Evolutionary conservation across 2,797 vertebrate species (phyloP), one percentile per base, ranked within the genome.

Genomic region (Anguilla anguilla): DNA sequence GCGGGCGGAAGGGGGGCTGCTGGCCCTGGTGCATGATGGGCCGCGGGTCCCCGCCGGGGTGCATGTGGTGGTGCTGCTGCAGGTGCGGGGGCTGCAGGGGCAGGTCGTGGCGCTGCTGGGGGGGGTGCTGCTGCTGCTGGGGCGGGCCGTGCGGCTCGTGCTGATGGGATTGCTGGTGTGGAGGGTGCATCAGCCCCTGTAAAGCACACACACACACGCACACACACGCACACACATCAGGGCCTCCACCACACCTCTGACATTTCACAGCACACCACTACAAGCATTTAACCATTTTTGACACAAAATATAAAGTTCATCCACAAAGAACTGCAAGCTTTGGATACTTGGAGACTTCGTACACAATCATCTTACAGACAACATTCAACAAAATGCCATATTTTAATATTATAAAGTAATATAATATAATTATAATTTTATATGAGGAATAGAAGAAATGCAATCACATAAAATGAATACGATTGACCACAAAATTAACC

Each of bases 21-120:
- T 97, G 98, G 85, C 96, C 95, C 89, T 97, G 96, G 88, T 97
- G 97, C 96, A 98, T 96, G 93, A 98, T 95, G 87, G 97, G 96
- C 89, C 97, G 96, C 0, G 96, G 98, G 7, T 97, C 96, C n/a
- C 96, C 95, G 59, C 17, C 59, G 6, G 59, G 2, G 59, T 64
- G 59, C 0, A 92, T 89, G 74, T 94, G 95, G 88, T 93, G 90
- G 86, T 92, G 95, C 86, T 91, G 93, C 64, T 95, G 97, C 72
- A 94, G 97, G 11, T 94, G 93, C 31, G 95, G 94, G 13, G 93
- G 95, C 9, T 92, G 94, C 86, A 96, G 94, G 87, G 1, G 88
- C 84, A 67, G 84, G 57, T 46, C 86, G 0, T 94, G 95, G 0
- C 93, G 86, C 3, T 72, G 95, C 67, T 96, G 93, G 83, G 97